These are phyloP conservation scores for Carapus acus DNA, from an alignment of 2,797 vertebrate species.

Conservation along the genomic window DNA sequence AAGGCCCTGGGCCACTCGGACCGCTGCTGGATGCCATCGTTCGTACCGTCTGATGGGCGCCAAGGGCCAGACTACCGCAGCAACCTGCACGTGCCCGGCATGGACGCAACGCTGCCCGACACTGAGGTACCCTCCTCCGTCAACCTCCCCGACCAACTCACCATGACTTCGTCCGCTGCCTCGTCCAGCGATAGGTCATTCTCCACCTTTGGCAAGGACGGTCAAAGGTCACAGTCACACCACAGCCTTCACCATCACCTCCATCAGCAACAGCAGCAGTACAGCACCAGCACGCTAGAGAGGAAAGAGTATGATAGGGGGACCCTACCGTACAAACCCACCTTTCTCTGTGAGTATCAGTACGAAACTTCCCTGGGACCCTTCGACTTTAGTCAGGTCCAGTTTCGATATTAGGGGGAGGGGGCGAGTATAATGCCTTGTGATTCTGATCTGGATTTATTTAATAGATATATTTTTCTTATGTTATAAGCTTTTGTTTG, in stretches of 20 bases:
- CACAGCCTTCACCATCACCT: conserved; percentile 77
- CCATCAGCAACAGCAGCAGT: conserved; percentile 67
- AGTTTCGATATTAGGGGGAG: conserved; percentile 62
- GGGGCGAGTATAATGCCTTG: conserved; percentile 40
- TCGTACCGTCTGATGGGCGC: conserved; percentile 89
- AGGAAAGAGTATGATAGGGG: conserved; percentile 92
- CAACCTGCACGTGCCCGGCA: conserved; percentile 97
- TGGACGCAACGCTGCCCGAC: conserved; percentile 97
- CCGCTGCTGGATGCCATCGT: conserved; percentile 99
- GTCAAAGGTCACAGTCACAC: conserved; percentile 82
- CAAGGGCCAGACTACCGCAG: conserved; percentile 98
- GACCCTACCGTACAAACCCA: conserved; percentile 91
- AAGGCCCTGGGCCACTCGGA: conserved; percentile 98
- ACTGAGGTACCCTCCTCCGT: conserved; percentile 88
- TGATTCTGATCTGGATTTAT: conserved; percentile 62
- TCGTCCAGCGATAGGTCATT: conserved; percentile 90
- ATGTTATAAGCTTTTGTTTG: conserved; percentile 34
- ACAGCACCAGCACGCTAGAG: conserved; percentile 84
- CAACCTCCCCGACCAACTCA: conserved; percentile 75
- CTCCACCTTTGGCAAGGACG: conserved; percentile 99
- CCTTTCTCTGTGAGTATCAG: conserved; percentile 98
- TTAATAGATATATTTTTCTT: conserved; percentile 29
- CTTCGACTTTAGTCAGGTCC: conserved; percentile 66
- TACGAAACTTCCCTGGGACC: conserved; percentile 69
- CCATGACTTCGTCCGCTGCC: conserved; percentile 58